Percentiles rank a stretch among this genome's conserved stretches.
Conservation (phyloP, 2,888 invertebrate species). For the Leptinotarsa haldemani region DNA sequence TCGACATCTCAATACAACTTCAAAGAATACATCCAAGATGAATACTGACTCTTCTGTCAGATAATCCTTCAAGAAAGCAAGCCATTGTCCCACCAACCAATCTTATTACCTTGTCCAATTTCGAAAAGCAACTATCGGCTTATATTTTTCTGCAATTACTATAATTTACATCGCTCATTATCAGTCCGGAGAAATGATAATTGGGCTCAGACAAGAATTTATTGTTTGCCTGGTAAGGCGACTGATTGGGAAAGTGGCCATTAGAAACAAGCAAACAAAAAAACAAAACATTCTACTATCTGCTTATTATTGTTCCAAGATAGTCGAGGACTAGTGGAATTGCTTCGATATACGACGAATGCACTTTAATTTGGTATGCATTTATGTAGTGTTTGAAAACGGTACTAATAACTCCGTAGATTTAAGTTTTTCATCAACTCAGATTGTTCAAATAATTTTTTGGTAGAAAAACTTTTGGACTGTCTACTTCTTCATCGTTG, state of each 20-base stretch:
- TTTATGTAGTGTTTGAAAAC: too few relatives aligned
- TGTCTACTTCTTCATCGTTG: too few relatives aligned
- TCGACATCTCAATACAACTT: too few relatives aligned
- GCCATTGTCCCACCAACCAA: neutral
- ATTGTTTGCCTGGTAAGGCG: neutral
- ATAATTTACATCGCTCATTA: conserved; percentile 15
- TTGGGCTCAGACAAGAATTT: conserved; percentile 1
- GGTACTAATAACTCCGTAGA: too few relatives aligned
- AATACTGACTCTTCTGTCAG: too few relatives aligned
- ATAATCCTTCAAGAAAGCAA: neutral
- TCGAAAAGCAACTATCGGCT: neutral
- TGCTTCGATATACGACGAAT: neutral
- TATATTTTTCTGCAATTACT: conserved; percentile 13
- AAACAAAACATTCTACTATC: neutral
- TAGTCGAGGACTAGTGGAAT: neutral
- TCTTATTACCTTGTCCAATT: neutral
- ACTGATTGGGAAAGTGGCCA: conserved; percentile 7
- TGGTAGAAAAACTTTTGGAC: too few relatives aligned
- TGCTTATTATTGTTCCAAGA: neutral
- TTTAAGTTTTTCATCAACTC: too few relatives aligned
- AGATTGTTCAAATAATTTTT: too few relatives aligned
- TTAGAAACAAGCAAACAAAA: conserved; percentile 5
- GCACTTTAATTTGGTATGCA: too few relatives aligned
- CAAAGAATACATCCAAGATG: too few relatives aligned
- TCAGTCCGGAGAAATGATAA: conserved; percentile 12